Evolutionary conservation across 2,888 invertebrate genomes (phyloP).

Genomic region (Apeira syringaria): DNA sequence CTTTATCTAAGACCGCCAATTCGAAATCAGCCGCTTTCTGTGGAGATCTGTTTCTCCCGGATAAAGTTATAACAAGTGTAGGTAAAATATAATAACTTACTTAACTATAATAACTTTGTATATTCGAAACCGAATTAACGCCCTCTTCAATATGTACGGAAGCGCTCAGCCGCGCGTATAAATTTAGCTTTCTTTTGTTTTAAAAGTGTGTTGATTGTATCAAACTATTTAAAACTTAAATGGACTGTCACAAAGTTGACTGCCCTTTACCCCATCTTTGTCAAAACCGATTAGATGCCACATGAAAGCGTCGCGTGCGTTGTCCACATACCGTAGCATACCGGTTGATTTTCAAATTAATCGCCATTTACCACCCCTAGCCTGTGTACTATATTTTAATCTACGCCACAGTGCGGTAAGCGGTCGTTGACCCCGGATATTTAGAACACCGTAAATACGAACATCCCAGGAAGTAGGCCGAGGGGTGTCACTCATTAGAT

Average conservation of each 20-base stretch:
- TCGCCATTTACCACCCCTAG: constrained; percentile 61
- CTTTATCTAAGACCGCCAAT: no score
- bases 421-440: constrained; percentile 72
- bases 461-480: constrained; percentile 64
- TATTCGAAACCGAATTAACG: no score
- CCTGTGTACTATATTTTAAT: background rate
- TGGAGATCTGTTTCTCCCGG: no score
- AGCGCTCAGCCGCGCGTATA: no score
- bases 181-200: background rate
- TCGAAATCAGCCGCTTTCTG: no score
- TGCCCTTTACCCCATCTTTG: constrained; percentile 6
- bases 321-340: constrained; percentile 60
- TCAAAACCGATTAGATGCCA: constrained; percentile 29
- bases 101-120: no score
- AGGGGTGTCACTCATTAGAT: constrained; percentile 31
- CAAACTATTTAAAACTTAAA: background rate
- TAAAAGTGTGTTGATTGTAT: background rate
- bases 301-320: constrained; percentile 56
- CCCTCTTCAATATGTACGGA: no score
- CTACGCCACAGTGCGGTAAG: constrained; percentile 43
- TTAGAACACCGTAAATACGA: constrained; percentile 69
- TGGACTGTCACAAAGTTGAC: constrained; percentile 1
- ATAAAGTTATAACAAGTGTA: no score
- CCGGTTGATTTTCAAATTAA: constrained; percentile 65
- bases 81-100: no score